Evolutionary conservation across 2,113 vertebrate species (phyloP).

Genomic region (Pitta sordida): DNA sequence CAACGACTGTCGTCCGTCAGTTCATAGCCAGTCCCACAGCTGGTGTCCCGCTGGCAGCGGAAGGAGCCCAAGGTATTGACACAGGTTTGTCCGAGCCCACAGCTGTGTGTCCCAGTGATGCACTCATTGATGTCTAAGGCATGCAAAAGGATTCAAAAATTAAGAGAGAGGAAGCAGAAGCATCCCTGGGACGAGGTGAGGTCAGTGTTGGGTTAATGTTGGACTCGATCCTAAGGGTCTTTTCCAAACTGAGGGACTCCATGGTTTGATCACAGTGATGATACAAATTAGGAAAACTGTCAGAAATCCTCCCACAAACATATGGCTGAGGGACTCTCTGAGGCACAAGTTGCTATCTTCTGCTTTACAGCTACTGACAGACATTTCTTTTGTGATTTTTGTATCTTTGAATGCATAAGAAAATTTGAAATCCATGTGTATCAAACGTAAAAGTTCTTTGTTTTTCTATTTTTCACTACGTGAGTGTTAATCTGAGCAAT

Average conservation of each 20-base stretch:
- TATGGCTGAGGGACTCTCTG: fast-evolving
- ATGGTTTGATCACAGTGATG: not conserved
- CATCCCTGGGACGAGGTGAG: not conserved
- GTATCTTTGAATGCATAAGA: not conserved
- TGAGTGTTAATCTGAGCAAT: not conserved
- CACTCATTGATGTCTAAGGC: slow-evolving; percentile 92
- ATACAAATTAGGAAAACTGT: not conserved
- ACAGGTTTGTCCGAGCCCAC: slow-evolving; percentile 86
- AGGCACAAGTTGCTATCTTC: not conserved
- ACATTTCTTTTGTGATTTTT: not conserved
- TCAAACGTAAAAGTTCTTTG: not conserved
- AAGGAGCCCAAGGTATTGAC: slow-evolving; percentile 89
- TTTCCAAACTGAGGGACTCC: not conserved
- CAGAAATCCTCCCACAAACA: not conserved
- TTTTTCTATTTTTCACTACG: not conserved
- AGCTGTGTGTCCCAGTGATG: slow-evolving; percentile 81
- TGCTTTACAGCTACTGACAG: not conserved
- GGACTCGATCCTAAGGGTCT: not conserved
- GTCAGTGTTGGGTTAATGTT: not conserved
- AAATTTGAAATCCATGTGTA: not conserved
- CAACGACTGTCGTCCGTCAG: slow-evolving; percentile 91
- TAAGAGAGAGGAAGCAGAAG: not conserved
- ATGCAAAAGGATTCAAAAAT: not conserved
- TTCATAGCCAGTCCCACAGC: slow-evolving; percentile 96
- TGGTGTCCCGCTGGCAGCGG: slow-evolving; percentile 92